Evolutionary conservation across 2,113 vertebrate species (phyloP).

Genomic region (western clawed frog (Xenopus tropicalis)): DNA sequence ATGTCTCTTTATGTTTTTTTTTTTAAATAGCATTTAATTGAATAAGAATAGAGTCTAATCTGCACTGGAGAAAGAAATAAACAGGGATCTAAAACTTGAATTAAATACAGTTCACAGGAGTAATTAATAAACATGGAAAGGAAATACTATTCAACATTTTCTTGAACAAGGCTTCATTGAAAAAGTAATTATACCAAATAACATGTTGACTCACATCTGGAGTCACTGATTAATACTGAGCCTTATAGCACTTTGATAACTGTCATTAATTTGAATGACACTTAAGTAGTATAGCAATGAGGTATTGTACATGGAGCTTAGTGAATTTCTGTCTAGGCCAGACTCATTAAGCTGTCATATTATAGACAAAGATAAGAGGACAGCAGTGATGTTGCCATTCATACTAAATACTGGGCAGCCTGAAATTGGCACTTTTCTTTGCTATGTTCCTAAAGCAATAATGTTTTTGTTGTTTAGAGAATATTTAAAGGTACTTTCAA

Average conservation of each 20-base stretch:
- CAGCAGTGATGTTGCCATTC: neutral
- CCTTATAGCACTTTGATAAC: slow-evolving; percentile 13
- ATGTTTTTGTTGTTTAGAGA: neutral
- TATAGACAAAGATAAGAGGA: neutral
- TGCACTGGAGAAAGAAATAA: too few relatives aligned
- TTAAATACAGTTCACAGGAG: too few relatives aligned
- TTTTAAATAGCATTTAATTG: too few relatives aligned
- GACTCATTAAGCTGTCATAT: neutral
- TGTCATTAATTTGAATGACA: slow-evolving; percentile 16
- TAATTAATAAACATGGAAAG: neutral
- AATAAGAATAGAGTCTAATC: too few relatives aligned
- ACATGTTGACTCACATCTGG: neutral
- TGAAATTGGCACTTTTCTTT: neutral
- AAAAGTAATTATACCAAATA: neutral
- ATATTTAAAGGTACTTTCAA: too few relatives aligned
- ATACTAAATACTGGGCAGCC: neutral
- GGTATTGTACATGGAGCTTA: neutral
- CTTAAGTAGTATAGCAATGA: slow-evolving; percentile 1
- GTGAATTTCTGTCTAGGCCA: neutral
- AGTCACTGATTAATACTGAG: neutral
- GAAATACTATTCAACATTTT: neutral
- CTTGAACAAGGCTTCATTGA: neutral
- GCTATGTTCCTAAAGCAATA: neutral
- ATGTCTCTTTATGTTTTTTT: too few relatives aligned
- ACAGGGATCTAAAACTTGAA: too few relatives aligned